Evolutionary conservation across 1,140 invertebrate genomes (phyloP), one percentile per base, ranked within the genome.

Genomic region (Harlomillsia oculata): DNA sequence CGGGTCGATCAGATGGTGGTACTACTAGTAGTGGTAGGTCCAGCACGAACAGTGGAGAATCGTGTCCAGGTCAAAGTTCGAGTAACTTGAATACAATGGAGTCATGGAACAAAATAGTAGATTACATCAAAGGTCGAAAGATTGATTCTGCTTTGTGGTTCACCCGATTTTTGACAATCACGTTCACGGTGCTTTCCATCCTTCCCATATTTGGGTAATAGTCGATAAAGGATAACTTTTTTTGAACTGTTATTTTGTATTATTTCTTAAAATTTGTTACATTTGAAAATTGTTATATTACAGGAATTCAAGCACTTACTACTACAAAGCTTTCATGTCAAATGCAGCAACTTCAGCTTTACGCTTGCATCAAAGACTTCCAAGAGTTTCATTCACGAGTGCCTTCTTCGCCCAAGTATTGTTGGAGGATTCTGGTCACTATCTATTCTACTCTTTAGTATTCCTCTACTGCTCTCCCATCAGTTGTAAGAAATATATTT

Each of bases 351-450:
- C 88, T 4, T 95, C 89, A 68, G 91, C 93, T 3, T 74, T 98
- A 30, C 77, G 94, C 50, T 76, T 99, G 52, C 92, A 97, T 73
- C 94, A 97, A 72, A 79, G 94, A 56, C 73, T 97, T 45, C 89
- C 89, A 18, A 72, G 77, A 45, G 84, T 95, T 56, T 78, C 83
- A 46, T 75, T 96, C 28, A 85, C 77, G 48, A 74, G 84, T 57
- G 82, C 89, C 69, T 97, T 93, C 71, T 72, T 96, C 28, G 75
- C 78, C 11, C 71, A 76, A 6, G 71, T 98, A 53, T 76, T 96
- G 59, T 66, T 82, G 37, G 95, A 98, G 73, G 95, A 98, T 75
- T 94, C 90, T 54, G 92, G 87, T 64, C 95, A 99, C 72, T 97
- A 99, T 70, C 76, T 98, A 49, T 82, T 97, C 70, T 99, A 87